Base-by-base conservation (phyloP, 2,113 vertebrate species). In the Xenotilapia flavipinnis region DNA sequence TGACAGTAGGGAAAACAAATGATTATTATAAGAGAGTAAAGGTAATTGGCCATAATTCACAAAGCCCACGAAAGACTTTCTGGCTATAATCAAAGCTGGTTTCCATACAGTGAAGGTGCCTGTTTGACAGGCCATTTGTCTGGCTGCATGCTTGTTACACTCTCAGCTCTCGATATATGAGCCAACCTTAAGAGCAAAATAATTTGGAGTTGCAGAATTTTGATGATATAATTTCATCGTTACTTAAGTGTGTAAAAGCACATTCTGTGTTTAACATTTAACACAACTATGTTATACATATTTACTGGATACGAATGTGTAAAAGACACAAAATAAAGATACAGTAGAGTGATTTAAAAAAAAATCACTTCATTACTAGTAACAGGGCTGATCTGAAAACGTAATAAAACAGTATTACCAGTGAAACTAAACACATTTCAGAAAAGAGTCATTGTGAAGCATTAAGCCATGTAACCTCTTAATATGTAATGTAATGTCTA, bases 21-120 rank as follows among this genome's bases (percentile, higher is more conserved):
- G 87, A 94, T 95, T 93, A 91, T 91, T 83, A 91, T 90, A 91
- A 94, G 84, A 94, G 83, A 81, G 82, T 75, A 53, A 84, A 90
- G 80, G 79, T 94, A 94, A 95, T 91, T 89, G 91, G 90, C 90
- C 81, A 90, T 95, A 94, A 92, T 86, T 96, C 91, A 95, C 85
- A 55, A 88, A 79, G 65, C 80, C 75, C 60, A 62, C 84, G 15
- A 86, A 83, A 80, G 87, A 84, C 55, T 75, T 86, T 87, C 83
- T 79, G 89, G 82, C 23, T 3, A 31, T 86, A 94, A 92, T 93
- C 87, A 92, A 91, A 93, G 88, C 81, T 87, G 90, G 79, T 90
- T 92, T 93, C 83, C 83, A 87, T 87, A 86, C 70, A 90, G 26
- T 83, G 68, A 94, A 90, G 87, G 88, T 89, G 81, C 89, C 83